phyloP scores from a whole-genome alignment of 1,140 invertebrate species.

The Littorina saxatilis region DNA sequence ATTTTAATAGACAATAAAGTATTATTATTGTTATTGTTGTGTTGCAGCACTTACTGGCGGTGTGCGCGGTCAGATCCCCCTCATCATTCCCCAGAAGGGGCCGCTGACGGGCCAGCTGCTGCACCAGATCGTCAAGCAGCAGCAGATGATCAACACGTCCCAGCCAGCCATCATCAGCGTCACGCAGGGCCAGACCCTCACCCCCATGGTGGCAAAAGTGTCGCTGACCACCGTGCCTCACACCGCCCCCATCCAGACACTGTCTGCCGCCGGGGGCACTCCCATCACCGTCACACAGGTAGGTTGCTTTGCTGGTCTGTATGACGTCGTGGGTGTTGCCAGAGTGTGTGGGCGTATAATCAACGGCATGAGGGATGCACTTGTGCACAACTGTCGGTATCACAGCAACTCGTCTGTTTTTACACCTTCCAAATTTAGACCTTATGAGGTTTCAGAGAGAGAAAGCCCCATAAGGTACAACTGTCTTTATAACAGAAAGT shows the following conservation, averaged over 20 bases:
- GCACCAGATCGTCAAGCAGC: constrained; percentile 65
- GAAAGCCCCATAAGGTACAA: no score
- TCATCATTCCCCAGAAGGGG: constrained; percentile 41
- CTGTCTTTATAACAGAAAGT: no score
- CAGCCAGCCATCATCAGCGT: constrained; percentile 69
- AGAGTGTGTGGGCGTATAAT: no score
- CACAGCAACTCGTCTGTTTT: no score
- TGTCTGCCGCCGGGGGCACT: constrained; percentile 49
- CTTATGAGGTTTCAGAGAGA: no score
- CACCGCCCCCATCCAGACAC: constrained; percentile 52
- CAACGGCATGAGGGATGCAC: no score
- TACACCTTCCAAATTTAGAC: no score
- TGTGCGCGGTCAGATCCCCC: constrained; percentile 38
- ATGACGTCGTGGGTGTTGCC: no score
- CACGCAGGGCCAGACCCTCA: constrained; percentile 59
- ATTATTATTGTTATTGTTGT: no score
- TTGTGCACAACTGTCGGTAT: no score
- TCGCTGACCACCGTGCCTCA: constrained; percentile 42
- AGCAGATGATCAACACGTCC: constrained; percentile 55
- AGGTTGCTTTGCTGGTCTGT: constrained; percentile 29
- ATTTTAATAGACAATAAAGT: no score
- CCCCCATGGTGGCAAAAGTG: constrained; percentile 59
- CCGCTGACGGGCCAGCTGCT: constrained; percentile 59
- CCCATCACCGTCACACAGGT: constrained; percentile 52
- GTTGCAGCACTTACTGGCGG: constrained; percentile 39